A percentile compares a stretch with the other conserved stretches of the same genome.
Evolutionary conservation across 2,888 invertebrate species (phyloP).

Genomic region (Chelonus formosanus): DNA sequence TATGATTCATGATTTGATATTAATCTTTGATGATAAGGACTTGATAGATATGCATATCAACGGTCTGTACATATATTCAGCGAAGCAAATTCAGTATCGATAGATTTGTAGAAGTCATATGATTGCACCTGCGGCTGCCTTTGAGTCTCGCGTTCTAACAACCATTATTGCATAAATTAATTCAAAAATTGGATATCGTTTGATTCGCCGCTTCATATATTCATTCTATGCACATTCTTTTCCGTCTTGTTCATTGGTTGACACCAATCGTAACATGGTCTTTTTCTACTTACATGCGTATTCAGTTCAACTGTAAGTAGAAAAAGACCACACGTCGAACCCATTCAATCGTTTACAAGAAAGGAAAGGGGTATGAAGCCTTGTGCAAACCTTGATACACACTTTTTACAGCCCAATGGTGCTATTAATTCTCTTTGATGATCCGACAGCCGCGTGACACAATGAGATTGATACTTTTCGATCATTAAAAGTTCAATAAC

Average conservation of each 20-base stretch:
- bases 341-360: conserved; percentile 19
- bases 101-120: conserved; percentile 55
- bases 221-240: conserved; percentile 16
- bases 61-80: conserved; percentile 36
- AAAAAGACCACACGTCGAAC: background rate
- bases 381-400: conserved; percentile 45
- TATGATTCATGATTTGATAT: too few relatives aligned
- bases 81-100: conserved; percentile 56
- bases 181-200: conserved; percentile 64
- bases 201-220: conserved; percentile 60
- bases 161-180: conserved; percentile 64
- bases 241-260: conserved; percentile 8
- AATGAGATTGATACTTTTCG: conserved; percentile 22
- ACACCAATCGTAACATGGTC: conserved; percentile 30
- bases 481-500: conserved; percentile 13
- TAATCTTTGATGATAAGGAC: background rate
- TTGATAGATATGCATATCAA: conserved; percentile 23
- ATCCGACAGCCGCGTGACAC: conserved; percentile 49
- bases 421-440: conserved; percentile 56
- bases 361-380: conserved; percentile 16
- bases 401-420: conserved; percentile 54
- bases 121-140: conserved; percentile 58
- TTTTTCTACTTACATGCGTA: conserved; percentile 12
- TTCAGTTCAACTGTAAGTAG: too few relatives aligned
- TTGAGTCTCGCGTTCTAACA: conserved; percentile 64